phyloP scores from a whole-genome alignment of 2,888 invertebrate genomes.

The Augiades crinisus region DNA sequence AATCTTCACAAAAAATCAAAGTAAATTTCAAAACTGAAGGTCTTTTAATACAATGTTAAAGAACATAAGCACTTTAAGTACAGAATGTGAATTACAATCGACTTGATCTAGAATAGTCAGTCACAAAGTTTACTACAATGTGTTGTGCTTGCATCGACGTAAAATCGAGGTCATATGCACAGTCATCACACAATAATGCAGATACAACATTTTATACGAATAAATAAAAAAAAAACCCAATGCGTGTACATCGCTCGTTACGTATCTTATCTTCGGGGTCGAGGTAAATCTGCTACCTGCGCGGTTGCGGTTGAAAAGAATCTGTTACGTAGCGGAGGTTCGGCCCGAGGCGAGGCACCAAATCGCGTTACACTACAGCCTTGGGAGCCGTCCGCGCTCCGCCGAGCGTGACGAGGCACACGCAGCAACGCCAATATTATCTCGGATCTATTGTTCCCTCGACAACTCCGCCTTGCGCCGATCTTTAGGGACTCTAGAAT shows the following conservation, averaged over 20 bases:
- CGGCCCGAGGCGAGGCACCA: constrained; percentile 49
- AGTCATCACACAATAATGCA: not conserved
- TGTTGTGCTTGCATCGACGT: no score
- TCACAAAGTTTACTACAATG: no score
- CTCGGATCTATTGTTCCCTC: constrained; percentile 54
- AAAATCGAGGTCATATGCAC: no score
- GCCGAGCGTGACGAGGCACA: constrained; percentile 64
- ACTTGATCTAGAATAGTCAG: no score
- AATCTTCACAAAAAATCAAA: no score
- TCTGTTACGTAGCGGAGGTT: constrained; percentile 44
- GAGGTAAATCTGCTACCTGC: constrained; percentile 33
- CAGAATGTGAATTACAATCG: no score
- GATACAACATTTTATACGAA: not conserved
- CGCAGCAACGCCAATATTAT: constrained; percentile 57
- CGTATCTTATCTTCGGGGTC: constrained; percentile 24
- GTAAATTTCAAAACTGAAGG: no score
- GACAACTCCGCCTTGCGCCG: constrained; percentile 25
- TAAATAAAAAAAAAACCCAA: not conserved
- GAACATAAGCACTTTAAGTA: no score
- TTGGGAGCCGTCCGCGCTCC: constrained; percentile 69
- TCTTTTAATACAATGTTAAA: no score
- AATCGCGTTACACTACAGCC: constrained; percentile 62
- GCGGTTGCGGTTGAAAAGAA: constrained; percentile 45
- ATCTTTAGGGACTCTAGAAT: not conserved
- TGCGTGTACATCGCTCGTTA: not conserved